These are phyloP conservation scores for Eriosoma lanigerum DNA, from an alignment of 1,140 invertebrate species.

Conservation along the genomic window DNA sequence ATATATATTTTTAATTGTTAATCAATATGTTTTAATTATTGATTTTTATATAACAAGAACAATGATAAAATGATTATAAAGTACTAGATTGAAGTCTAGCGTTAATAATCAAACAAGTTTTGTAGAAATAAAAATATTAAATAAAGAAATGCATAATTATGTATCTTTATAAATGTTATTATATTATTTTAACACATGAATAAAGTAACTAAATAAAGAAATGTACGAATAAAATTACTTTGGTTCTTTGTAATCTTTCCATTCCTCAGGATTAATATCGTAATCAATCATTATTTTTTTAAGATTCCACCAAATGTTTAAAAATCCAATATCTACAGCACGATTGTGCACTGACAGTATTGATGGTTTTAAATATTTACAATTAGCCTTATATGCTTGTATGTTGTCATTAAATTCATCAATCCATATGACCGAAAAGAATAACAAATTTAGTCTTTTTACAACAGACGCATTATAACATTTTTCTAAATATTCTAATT, in stretches of 20 bases:
- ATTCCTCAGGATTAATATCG: slow-evolving; percentile 67
- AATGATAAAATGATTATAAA: no score
- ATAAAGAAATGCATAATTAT: neutral
- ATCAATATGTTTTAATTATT: no score
- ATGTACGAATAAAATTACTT: neutral
- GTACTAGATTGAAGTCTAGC: no score
- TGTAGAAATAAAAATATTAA: no score
- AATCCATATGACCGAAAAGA: slow-evolving; percentile 75
- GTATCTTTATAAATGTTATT: no score
- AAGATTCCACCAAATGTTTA: slow-evolving; percentile 73
- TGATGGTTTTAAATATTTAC: slow-evolving; percentile 69
- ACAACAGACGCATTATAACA: slow-evolving; percentile 70
- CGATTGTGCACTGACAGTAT: slow-evolving; percentile 65
- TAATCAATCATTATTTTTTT: slow-evolving; percentile 73
- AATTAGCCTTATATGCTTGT: slow-evolving; percentile 71
- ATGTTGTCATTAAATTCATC: slow-evolving; percentile 69
- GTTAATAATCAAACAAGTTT: no score
- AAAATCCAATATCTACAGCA: slow-evolving; percentile 77
- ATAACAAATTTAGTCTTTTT: slow-evolving; percentile 67
- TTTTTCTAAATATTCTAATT: slow-evolving; percentile 66
- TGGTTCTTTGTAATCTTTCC: slow-evolving; percentile 45
- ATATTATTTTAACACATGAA: slow-evolving; percentile 6
- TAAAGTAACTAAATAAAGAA: slow-evolving; percentile 1
- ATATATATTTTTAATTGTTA: no score
- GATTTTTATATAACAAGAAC: no score